Conservation (phyloP, 2,888 invertebrate species). For the Apodemia duryi region DNA sequence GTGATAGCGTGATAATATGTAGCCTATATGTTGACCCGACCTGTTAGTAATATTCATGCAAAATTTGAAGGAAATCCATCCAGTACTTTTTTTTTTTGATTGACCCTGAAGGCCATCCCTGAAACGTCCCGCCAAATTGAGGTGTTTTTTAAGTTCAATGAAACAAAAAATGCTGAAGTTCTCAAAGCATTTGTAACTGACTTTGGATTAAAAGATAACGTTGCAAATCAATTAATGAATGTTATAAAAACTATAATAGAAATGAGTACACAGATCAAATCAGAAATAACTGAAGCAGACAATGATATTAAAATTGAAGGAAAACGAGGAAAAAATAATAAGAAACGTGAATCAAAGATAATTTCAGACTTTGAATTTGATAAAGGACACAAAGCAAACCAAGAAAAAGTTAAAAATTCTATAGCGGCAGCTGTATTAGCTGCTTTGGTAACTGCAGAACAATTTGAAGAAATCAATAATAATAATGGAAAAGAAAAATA, state of each 20-base stretch:
- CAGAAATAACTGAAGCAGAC: constrained; percentile 52
- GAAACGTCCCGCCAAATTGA: too few species aligned
- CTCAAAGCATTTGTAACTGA: constrained; percentile 71
- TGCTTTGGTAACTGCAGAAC: constrained; percentile 72
- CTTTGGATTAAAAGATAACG: constrained; percentile 71
- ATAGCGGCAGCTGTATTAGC: constrained; percentile 75
- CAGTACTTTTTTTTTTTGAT: too few species aligned
- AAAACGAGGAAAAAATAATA: constrained; percentile 52
- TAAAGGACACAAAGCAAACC: constrained; percentile 54
- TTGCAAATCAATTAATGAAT: constrained; percentile 74
- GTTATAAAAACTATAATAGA: constrained; percentile 73
- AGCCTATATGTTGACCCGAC: too few species aligned
- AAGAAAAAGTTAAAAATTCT: constrained; percentile 75
- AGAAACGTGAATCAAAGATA: constrained; percentile 49
- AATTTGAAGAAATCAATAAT: constrained; percentile 70
- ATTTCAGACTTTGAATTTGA: constrained; percentile 37
- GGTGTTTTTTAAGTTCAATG: constrained; percentile 73
- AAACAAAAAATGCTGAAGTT: constrained; percentile 70
- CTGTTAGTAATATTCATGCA: too few species aligned
- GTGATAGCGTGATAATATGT: too few species aligned
- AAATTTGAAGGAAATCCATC: too few species aligned
- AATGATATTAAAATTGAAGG: constrained; percentile 40
- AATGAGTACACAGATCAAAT: constrained; percentile 72
- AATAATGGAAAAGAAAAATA: constrained; percentile 73
- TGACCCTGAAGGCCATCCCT: too few species aligned